Evolutionary conservation across 2,113 vertebrate genomes (phyloP), one percentile per base, ranked within the genome.

Genomic region (Anser brachyrhynchus): DNA sequence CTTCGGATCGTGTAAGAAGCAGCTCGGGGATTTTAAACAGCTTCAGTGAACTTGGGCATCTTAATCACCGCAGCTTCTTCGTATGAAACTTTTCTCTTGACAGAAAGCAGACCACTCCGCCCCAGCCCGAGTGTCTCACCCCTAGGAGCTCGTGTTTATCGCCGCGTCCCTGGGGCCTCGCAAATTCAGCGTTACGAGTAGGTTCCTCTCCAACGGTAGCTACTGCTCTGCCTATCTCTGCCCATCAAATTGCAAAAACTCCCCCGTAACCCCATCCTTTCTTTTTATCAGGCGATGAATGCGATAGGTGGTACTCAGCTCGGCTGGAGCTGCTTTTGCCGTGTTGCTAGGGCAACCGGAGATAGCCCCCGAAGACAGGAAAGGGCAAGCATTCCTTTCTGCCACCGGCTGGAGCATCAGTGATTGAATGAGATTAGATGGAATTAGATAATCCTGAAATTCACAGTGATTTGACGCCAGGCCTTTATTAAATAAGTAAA

Each of bases 281-380:
- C 84, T 84, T 72, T 43, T 72, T 12, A 74, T 58, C 87, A 20
- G 54, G 43, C 82, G 73, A 87, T 62, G 85, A 61, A 82, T 85
- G 92, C 9, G 81, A 49, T 59, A 37, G 92, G 92, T 87, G 84
- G 86, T 84, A 16, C 90, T 84, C 14, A 9, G 49, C 89, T 37
- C 76, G 44, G 25, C 20, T 25, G 92, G 76, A 78, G 92, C 95
- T 62, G 95, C 91, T 89, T 62, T 39, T 65, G 81, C 97, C 41
- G 93, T 43, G 98, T 98, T 99, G 97, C 98, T 92, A 98, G 98
- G 98, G 98, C 97, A 98, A 99, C 98, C 39, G 21, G 86, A 95
- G 97, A 97, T 97, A 83, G 92, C 96, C 97, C 97, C 97, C 92
- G 95, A 95, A 96, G 97, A 97, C 97, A 95, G 97, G 96, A 98